Evolutionary conservation across 1,140 invertebrate species (phyloP).

Genomic region (Chionoecetes opilio): DNA sequence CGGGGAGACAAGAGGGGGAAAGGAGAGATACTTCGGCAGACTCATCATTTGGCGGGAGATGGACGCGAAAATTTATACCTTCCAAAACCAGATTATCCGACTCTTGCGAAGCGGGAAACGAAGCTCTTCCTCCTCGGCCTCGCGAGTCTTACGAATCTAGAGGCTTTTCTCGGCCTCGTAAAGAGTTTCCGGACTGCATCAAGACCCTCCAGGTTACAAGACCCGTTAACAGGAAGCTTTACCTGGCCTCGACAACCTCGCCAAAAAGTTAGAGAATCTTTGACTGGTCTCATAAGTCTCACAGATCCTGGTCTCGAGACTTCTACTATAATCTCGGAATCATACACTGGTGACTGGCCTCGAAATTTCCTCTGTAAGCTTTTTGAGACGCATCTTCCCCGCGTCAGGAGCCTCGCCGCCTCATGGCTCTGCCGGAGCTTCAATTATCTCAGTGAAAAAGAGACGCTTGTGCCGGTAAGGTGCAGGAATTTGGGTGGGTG

Average conservation of each 20-base stretch:
- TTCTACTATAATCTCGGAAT: not conserved
- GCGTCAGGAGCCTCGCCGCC: not conserved
- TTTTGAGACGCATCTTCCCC: not conserved
- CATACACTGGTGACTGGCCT: not conserved
- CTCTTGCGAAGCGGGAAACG: constrained; percentile 15
- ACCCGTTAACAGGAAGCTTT: not conserved
- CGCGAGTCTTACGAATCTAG: not conserved
- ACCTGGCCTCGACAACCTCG: not conserved
- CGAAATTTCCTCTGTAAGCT: not conserved
- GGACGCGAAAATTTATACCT: constrained; percentile 28
- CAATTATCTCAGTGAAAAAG: constrained; percentile 10
- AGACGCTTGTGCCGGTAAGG: not conserved
- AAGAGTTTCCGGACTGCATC: not conserved
- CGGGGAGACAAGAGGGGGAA: not conserved
- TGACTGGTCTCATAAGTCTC: not conserved
- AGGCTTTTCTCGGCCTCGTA: constrained; percentile 1
- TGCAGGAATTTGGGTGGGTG: not conserved
- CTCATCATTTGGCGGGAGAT: constrained; percentile 16
- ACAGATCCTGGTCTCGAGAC: not conserved
- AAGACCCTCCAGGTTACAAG: not conserved
- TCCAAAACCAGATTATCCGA: constrained; percentile 19
- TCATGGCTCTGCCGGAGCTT: not conserved
- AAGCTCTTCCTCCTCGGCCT: constrained; percentile 15
- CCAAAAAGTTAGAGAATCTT: not conserved
- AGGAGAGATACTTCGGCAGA: constrained; percentile 27